phyloP scores from a whole-genome alignment of 2,797 vertebrate species.

The Cichlasoma orientale region DNA sequence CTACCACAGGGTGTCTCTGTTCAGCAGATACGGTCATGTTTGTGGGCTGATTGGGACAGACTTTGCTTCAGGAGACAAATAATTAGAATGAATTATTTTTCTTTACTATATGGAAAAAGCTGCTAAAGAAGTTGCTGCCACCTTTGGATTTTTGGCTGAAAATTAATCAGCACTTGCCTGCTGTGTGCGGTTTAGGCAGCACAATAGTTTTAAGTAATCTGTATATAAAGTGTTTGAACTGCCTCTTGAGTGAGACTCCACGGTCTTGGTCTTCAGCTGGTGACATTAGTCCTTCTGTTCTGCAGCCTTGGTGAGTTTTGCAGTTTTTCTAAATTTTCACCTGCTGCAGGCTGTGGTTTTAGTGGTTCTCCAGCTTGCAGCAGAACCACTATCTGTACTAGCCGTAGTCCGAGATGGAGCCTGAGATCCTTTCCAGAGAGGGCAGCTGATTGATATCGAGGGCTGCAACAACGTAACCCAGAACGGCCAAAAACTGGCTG shows the following conservation, averaged over 20 bases:
- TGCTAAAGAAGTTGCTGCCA: not conserved
- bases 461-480: not conserved
- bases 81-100: not conserved
- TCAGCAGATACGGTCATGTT: not conserved
- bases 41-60: not conserved
- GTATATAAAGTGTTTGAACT: not conserved
- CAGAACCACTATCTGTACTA: not conserved
- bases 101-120: not conserved
- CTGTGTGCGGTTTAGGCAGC: not conserved
- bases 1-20: slow-evolving; percentile 32
- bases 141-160: not conserved
- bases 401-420: not conserved
- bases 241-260: not conserved
- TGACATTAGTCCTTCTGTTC: not conserved
- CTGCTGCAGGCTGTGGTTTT: not conserved
- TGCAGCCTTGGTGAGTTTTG: not conserved
- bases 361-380: not conserved
- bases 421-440: not conserved
- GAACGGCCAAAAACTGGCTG: not conserved
- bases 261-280: not conserved
- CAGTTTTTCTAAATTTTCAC: not conserved
- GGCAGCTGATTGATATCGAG: not conserved
- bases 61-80: not conserved
- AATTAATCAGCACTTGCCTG: not conserved
- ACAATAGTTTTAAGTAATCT: no score